These are phyloP conservation scores for Baronia brevicornis DNA, from an alignment of 2,888 invertebrate species.

Conservation along the genomic window DNA sequence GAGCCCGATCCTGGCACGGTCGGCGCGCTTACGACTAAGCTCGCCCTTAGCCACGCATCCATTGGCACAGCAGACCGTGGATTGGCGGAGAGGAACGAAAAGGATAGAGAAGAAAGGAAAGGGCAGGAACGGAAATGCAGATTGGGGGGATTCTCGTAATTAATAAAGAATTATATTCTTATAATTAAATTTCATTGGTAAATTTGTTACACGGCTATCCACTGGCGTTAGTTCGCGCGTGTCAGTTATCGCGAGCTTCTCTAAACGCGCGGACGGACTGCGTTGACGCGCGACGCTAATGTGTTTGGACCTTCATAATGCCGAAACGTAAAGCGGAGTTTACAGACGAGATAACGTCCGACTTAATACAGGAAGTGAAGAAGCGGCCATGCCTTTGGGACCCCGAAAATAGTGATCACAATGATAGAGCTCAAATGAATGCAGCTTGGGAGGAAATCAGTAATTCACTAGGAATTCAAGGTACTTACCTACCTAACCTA, in stretches of 20 bases:
- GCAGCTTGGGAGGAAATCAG: constrained; percentile 38
- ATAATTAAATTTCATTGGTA: no score
- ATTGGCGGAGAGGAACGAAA: no score
- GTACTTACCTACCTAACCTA: no score
- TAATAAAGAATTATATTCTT: no score
- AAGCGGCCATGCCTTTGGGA: constrained; percentile 38
- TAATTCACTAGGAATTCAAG: constrained; percentile 28
- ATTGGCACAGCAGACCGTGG: no score
- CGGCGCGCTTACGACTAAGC: no score
- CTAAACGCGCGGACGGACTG: constrained; percentile 14
- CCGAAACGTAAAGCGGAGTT: background rate
- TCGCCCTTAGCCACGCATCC: no score
- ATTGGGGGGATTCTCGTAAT: no score
- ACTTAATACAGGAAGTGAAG: constrained; percentile 34
- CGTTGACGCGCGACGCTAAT: constrained; percentile 9
- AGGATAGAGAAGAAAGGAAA: no score
- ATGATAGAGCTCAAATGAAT: constrained; percentile 27
- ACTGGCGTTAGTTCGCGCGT: constrained; percentile 6
- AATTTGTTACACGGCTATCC: constrained; percentile 8
- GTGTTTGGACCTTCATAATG: constrained; percentile 5
- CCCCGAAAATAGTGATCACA: constrained; percentile 28
- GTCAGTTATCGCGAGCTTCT: constrained; percentile 18
- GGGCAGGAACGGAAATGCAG: no score
- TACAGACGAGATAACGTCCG: constrained; percentile 1
- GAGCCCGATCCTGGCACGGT: no score